Percentiles rank a stretch among this genome's conserved stretches.
Conservation (phyloP, 2,888 invertebrate genomes). For the Drosophila histrio region DNA sequence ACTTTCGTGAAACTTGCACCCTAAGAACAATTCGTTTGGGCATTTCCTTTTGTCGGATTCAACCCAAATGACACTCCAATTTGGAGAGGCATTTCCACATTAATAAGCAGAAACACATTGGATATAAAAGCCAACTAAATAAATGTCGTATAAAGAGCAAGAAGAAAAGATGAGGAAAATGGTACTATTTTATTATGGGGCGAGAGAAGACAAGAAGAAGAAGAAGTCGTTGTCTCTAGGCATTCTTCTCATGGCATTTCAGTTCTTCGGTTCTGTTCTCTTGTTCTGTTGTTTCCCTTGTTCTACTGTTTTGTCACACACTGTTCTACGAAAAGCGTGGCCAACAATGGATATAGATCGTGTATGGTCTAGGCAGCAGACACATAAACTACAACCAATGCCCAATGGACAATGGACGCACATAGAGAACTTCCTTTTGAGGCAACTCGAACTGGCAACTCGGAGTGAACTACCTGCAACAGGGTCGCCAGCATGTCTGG, state of each 20-base stretch:
- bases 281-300: slow-evolving; percentile 43
- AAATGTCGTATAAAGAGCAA: slow-evolving; percentile 56
- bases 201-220: slow-evolving; percentile 35
- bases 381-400: slow-evolving; percentile 63
- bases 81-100: slow-evolving; percentile 80
- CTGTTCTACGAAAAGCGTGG: slow-evolving; percentile 75
- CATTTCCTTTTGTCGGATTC: slow-evolving; percentile 26
- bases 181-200: slow-evolving; percentile 55
- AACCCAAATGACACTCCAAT: slow-evolving; percentile 75
- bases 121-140: slow-evolving; percentile 63
- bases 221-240: slow-evolving; percentile 55
- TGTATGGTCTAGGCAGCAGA: slow-evolving; percentile 41
- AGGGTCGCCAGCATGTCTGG: slow-evolving; percentile 76
- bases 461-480: slow-evolving; percentile 54
- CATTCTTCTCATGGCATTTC: slow-evolving; percentile 28
- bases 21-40: slow-evolving; percentile 31
- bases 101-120: slow-evolving; percentile 73
- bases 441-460: background rate
- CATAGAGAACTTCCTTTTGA: slow-evolving; percentile 65
- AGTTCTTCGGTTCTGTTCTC: slow-evolving; percentile 20
- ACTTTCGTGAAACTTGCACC: slow-evolving; percentile 42
- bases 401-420: slow-evolving; percentile 54
- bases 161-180: slow-evolving; percentile 34
- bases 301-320: slow-evolving; percentile 71
- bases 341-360: slow-evolving; percentile 63